Percentiles rank a stretch among this genome's conserved stretches.
Evolutionary conservation across 2,797 vertebrate genomes (phyloP).

Genomic region (Phrynocephalus vlangalii): DNA sequence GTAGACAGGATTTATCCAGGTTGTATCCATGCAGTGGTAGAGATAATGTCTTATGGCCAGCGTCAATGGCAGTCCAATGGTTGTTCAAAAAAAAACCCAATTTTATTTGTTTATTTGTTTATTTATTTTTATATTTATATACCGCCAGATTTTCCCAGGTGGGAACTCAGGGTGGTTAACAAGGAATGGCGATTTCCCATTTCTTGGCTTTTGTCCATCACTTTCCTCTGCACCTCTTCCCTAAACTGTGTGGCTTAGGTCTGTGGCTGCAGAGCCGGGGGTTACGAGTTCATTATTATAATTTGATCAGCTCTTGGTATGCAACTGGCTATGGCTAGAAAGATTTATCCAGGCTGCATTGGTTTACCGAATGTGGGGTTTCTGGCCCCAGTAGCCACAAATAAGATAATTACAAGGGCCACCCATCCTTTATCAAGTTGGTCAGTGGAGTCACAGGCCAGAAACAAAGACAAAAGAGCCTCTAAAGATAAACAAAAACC

Average conservation of each 20-base stretch:
- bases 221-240: too few species aligned
- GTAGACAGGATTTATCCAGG: too few species aligned
- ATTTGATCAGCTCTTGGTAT: not conserved
- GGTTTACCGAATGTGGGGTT: not conserved
- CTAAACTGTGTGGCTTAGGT: too few species aligned
- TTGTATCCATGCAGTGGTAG: not conserved
- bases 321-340: not conserved
- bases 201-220: too few species aligned
- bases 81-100: not conserved
- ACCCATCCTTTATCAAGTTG: not conserved
- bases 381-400: not conserved
- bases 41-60: not conserved
- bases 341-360: not conserved
- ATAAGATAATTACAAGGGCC: not conserved
- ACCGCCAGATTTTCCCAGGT: too few species aligned
- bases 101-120: too few species aligned
- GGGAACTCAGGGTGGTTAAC: too few species aligned
- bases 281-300: too few species aligned
- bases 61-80: not conserved
- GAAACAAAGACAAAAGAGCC: conserved; percentile 7
- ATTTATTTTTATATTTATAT: too few species aligned
- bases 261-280: too few species aligned
- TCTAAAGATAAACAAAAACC: not conserved
- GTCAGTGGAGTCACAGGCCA: not conserved
- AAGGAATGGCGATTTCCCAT: too few species aligned